Conservation (phyloP, 2,113 vertebrate species). For the Toxostoma redivivum region DNA sequence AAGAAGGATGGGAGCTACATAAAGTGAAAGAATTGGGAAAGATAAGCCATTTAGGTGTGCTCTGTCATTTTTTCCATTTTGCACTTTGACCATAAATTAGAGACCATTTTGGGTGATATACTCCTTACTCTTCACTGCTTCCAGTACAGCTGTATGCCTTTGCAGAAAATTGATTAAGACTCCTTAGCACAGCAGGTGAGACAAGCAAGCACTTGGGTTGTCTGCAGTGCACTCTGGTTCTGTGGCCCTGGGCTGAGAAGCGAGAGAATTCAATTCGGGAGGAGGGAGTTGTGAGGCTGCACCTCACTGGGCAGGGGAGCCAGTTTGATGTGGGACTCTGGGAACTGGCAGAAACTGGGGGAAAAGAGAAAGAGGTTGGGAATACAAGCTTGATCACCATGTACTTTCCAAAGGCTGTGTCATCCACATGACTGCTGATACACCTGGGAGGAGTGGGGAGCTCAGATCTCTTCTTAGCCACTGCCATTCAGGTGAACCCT, state of each 20-base stretch:
- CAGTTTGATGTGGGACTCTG: not conserved
- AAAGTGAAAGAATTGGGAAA: not conserved
- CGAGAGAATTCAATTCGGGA: not conserved
- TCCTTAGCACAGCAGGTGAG: not conserved
- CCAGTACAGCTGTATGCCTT: not conserved
- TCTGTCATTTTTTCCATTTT: not conserved
- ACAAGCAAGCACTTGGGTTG: not conserved
- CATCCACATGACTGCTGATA: rapidly evolving
- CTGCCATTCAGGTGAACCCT: not conserved
- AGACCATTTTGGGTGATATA: not conserved
- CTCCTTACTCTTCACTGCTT: not conserved
- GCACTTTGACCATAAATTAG: not conserved
- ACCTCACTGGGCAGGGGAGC: not conserved
- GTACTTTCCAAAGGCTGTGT: not conserved
- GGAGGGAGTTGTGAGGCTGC: not conserved
- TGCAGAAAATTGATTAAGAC: not conserved
- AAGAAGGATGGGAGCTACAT: not conserved
- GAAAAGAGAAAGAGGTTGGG: not conserved
- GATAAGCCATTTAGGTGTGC: not conserved
- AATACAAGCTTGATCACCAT: not conserved
- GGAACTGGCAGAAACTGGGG: not conserved
- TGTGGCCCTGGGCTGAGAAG: not conserved
- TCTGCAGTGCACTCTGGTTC: not conserved
- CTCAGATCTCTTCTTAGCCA: not conserved
- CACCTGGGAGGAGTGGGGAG: not conserved